phyloP scores from a whole-genome alignment of 2,888 invertebrate species.

The Eupsilia transversa region DNA sequence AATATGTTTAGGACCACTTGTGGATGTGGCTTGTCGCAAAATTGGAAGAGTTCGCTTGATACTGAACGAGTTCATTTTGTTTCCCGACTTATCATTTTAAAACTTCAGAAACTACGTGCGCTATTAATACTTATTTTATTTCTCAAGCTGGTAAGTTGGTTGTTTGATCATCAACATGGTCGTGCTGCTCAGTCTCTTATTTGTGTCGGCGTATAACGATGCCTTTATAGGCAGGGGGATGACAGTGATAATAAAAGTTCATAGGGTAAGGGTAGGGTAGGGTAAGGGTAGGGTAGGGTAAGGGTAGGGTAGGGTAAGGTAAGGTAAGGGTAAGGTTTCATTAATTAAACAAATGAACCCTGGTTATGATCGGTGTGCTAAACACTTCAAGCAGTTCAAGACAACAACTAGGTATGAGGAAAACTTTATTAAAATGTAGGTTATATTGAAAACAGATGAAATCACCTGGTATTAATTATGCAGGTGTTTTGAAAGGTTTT shows the following conservation, averaged over 20 bases:
- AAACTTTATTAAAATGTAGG: slow-evolving; percentile 8
- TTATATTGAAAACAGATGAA: slow-evolving; percentile 9
- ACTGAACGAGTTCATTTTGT: background rate
- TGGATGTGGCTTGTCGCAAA: background rate
- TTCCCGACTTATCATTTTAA: background rate
- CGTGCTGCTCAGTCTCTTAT: background rate
- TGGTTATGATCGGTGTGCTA: background rate
- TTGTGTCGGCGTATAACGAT: background rate
- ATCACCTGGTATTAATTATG: slow-evolving; percentile 25
- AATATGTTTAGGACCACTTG: background rate
- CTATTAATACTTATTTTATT: background rate
- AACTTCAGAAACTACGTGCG: too few relatives aligned
- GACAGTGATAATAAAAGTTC: background rate
- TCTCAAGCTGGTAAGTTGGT: background rate
- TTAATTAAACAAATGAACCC: too few relatives aligned
- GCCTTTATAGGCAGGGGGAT: background rate
- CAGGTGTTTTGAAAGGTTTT: slow-evolving; percentile 25
- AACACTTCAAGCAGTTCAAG: background rate
- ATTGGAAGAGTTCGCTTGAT: background rate
- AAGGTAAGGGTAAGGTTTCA: too few relatives aligned
- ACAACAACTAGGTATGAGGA: slow-evolving; percentile 14
- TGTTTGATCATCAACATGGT: background rate
- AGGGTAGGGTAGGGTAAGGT: too few relatives aligned
- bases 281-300: too few relatives aligned
- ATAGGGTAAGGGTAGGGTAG: too few relatives aligned